phyloP scores from a whole-genome alignment of 2,113 vertebrate species.

The western clawed frog (Xenopus tropicalis) region DNA sequence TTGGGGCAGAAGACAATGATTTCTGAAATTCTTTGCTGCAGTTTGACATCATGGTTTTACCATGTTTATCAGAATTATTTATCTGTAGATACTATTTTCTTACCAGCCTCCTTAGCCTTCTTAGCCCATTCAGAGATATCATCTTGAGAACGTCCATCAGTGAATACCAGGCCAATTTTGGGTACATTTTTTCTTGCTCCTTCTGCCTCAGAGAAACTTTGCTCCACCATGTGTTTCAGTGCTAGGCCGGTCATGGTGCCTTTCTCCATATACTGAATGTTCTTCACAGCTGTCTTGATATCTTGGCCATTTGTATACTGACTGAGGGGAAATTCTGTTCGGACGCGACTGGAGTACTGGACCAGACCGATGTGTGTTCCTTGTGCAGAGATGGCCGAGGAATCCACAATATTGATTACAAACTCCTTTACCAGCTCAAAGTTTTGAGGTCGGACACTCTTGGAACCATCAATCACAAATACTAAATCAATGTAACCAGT shows the following conservation, averaged over 20 bases:
- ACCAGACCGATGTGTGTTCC: slow-evolving; percentile 89
- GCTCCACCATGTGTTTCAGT: slow-evolving; percentile 92
- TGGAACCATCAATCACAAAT: slow-evolving; percentile 90
- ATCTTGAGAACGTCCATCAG: slow-evolving; percentile 93
- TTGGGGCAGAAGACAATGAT: too few relatives aligned
- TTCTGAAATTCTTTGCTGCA: too few relatives aligned
- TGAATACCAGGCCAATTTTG: slow-evolving; percentile 88
- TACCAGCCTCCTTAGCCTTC: slow-evolving; percentile 88
- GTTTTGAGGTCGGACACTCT: slow-evolving; percentile 92
- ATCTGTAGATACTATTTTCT: slow-evolving; percentile 10
- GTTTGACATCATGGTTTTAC: too few relatives aligned
- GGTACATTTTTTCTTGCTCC: slow-evolving; percentile 79
- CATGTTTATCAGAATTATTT: too few relatives aligned
- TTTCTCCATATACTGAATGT: slow-evolving; percentile 95
- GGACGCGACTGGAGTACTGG: slow-evolving; percentile 91
- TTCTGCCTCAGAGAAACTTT: slow-evolving; percentile 87
- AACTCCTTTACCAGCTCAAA: slow-evolving; percentile 97
- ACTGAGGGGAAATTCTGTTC: slow-evolving; percentile 90
- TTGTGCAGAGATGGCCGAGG: slow-evolving; percentile 82
- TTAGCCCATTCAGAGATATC: slow-evolving; percentile 89
- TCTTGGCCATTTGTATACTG: slow-evolving; percentile 78
- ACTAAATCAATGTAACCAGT: slow-evolving; percentile 86
- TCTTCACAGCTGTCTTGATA: slow-evolving; percentile 87
- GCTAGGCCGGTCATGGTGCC: slow-evolving; percentile 95
- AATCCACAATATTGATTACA: slow-evolving; percentile 92